Conservation (phyloP, 2,888 invertebrate genomes). For the Volucella zonaria region DNA sequence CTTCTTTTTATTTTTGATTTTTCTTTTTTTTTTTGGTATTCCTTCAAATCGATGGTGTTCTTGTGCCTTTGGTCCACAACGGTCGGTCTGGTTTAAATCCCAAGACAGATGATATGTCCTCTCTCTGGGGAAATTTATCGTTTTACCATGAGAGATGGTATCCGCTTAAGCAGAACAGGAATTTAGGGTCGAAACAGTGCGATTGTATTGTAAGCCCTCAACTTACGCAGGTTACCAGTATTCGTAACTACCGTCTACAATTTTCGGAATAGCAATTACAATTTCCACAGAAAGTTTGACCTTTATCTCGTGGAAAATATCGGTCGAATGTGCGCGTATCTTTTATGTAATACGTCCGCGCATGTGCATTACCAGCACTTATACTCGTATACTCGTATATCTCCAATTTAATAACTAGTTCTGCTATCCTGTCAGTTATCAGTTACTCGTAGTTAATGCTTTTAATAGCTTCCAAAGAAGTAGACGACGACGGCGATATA, state of each 20-base stretch:
- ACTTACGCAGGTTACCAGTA: slow-evolving; percentile 51
- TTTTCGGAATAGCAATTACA: slow-evolving; percentile 70
- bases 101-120: slow-evolving; percentile 71
- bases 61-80: slow-evolving; percentile 12
- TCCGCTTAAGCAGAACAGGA: slow-evolving; percentile 58
- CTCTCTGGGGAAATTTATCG: slow-evolving; percentile 73
- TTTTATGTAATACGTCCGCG: slow-evolving; percentile 14
- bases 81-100: slow-evolving; percentile 59
- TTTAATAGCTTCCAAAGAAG: slow-evolving; percentile 67
- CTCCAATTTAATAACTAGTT: background rate
- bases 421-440: background rate
- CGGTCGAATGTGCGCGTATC: background rate
- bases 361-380: slow-evolving; percentile 52
- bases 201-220: slow-evolving; percentile 31
- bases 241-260: slow-evolving; percentile 28
- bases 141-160: slow-evolving; percentile 64
- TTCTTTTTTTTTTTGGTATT: background rate
- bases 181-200: background rate
- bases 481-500: slow-evolving; percentile 26
- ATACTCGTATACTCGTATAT: too few relatives aligned
- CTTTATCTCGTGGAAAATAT: slow-evolving; percentile 55
- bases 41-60: background rate
- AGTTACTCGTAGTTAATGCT: slow-evolving; percentile 20
- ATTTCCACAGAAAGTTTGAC: slow-evolving; percentile 50
- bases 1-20: background rate